Evolutionary conservation across 2,888 invertebrate species (phyloP).

Genomic region (Nemotelus nigrinus): DNA sequence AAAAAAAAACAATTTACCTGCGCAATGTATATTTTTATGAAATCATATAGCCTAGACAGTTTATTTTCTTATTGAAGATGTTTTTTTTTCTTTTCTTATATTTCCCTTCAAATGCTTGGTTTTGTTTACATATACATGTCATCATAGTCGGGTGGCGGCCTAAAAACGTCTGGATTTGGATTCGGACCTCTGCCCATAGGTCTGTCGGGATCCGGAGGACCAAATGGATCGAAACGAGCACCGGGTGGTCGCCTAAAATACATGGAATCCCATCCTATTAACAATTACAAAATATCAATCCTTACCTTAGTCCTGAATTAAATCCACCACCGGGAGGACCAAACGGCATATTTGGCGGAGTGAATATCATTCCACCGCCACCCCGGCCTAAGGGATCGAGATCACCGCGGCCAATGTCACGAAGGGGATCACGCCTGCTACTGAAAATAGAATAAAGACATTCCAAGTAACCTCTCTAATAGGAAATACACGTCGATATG

Average conservation of each 20-base stretch:
- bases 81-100: no score
- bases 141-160: conserved; percentile 78
- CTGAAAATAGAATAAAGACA: conserved; percentile 37
- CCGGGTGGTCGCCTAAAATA: conserved; percentile 67
- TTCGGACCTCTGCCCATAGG: conserved; percentile 59
- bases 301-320: conserved; percentile 27
- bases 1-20: no score
- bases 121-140: conserved; percentile 75
- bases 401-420: conserved; percentile 76
- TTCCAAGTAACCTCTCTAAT: no score
- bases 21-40: no score
- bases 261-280: conserved; percentile 46
- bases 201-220: conserved; percentile 70
- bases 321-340: conserved; percentile 59
- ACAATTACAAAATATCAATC: conserved; percentile 1
- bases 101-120: not conserved
- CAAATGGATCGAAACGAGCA: conserved; percentile 87
- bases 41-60: no score
- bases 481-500: no score
- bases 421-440: conserved; percentile 58
- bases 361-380: conserved; percentile 83
- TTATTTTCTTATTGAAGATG: no score
- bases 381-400: conserved; percentile 79
- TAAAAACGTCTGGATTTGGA: conserved; percentile 76
- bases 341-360: conserved; percentile 65